These are phyloP conservation scores for Oreotrochilus melanogaster DNA, from an alignment of 2,113 vertebrate species.

Conservation along the genomic window DNA sequence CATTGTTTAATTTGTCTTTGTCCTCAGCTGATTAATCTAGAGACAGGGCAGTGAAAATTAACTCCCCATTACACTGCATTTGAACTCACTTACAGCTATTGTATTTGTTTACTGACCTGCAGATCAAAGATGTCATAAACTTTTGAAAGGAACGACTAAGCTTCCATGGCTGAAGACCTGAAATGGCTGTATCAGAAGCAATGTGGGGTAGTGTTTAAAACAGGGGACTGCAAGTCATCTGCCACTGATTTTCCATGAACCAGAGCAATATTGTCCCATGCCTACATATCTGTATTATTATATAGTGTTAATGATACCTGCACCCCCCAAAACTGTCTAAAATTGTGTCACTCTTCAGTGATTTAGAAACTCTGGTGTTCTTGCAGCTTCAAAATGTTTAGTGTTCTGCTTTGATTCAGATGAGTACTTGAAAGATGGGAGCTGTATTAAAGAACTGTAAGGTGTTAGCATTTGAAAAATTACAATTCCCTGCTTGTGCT, in stretches of 20 bases:
- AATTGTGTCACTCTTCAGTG: not conserved
- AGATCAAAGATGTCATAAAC: constrained; percentile 58
- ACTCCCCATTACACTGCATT: constrained; percentile 27
- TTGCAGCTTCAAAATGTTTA: not conserved
- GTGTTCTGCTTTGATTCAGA: not conserved
- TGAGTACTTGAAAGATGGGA: not conserved
- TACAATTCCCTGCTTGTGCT: not conserved
- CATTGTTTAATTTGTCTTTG: constrained; percentile 73
- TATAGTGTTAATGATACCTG: not conserved
- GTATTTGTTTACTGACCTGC: constrained; percentile 46
- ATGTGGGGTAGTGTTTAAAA: not conserved
- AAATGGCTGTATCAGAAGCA: not conserved
- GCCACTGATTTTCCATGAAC: not conserved
- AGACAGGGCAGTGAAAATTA: constrained; percentile 73
- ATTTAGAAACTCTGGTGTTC: not conserved
- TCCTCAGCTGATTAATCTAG: constrained; percentile 53
- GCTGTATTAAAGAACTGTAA: not conserved
- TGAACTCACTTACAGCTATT: constrained; percentile 40
- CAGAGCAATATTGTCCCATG: not conserved
- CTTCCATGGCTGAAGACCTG: not conserved
- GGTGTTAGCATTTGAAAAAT: not conserved
- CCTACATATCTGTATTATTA: not conserved
- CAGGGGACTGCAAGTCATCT: not conserved
- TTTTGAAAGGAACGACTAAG: constrained; percentile 38
- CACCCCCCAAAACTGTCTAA: not conserved